A percentile compares a stretch with the other conserved stretches of the same genome.
Evolutionary conservation across 2,113 vertebrate genomes (phyloP).

Genomic region (Ramphastos sulfuratus): DNA sequence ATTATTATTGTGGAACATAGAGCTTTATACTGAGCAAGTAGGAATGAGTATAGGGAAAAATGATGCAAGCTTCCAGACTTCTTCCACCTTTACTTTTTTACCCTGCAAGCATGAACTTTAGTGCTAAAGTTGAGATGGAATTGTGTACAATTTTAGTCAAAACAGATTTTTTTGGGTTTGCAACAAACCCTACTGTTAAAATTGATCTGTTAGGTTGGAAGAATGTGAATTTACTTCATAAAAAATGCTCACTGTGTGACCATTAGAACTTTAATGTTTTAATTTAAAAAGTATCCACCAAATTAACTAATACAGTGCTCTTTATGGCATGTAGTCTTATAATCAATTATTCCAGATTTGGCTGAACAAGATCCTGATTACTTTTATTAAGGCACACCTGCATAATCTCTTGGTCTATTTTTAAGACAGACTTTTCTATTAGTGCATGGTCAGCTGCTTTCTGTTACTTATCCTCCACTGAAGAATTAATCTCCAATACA

Average conservation of each 20-base stretch:
- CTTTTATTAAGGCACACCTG: neutral
- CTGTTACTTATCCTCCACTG: neutral
- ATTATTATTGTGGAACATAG: neutral
- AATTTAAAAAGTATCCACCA: neutral
- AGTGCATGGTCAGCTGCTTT: neutral
- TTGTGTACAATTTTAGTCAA: neutral
- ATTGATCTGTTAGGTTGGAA: neutral
- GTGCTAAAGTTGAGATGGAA: neutral
- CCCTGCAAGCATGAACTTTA: neutral
- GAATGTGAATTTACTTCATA: neutral
- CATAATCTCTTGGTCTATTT: neutral
- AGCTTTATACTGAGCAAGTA: neutral
- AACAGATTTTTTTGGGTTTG: neutral
- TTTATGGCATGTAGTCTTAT: neutral
- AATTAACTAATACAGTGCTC: neutral
- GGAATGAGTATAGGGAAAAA: neutral
- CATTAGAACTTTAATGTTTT: neutral
- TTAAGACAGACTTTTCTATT: neutral
- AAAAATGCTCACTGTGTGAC: neutral
- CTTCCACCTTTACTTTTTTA: neutral
- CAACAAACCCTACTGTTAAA: neutral
- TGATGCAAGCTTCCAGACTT: neutral
- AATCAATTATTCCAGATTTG: neutral
- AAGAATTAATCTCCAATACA: neutral
- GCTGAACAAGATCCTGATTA: neutral